phyloP scores from a whole-genome alignment of 2,797 vertebrate species.

The Choloepus didactylus region DNA sequence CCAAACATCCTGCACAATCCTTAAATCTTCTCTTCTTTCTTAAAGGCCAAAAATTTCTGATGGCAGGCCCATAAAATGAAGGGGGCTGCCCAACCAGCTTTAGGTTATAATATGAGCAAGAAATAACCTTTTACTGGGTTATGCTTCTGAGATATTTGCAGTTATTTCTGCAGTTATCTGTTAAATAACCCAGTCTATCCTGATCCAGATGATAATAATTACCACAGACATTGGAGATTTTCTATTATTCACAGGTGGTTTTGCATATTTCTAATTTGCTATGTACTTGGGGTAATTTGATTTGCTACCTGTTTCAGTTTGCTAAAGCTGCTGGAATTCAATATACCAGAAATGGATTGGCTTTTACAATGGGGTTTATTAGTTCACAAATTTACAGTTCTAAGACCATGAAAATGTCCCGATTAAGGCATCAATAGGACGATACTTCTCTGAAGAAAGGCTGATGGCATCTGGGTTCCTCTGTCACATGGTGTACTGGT shows the following conservation, averaged over 20 bases:
- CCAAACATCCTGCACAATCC: accelerated
- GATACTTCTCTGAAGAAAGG: too few relatives aligned
- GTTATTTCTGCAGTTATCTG: background rate
- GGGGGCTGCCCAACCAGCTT: background rate
- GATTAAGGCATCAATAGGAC: too few relatives aligned
- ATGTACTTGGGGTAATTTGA: background rate
- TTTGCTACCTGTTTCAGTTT: too few relatives aligned
- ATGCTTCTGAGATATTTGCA: background rate
- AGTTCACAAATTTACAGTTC: too few relatives aligned
- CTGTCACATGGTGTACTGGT: too few relatives aligned
- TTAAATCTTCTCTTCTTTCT: accelerated
- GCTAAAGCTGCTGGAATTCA: too few relatives aligned
- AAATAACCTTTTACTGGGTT: too few relatives aligned
- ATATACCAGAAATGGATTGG: too few relatives aligned
- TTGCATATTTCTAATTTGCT: accelerated
- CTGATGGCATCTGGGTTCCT: too few relatives aligned
- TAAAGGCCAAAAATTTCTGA: background rate
- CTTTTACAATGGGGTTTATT: too few relatives aligned
- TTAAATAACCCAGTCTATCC: background rate
- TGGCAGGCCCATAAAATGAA: background rate
- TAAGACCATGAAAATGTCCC: too few relatives aligned
- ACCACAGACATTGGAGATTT: accelerated
- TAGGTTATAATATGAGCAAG: background rate
- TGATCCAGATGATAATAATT: accelerated
- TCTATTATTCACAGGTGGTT: accelerated